phyloP scores from a whole-genome alignment of 2,888 invertebrate genomes.

The Drosophila quinaria region DNA sequence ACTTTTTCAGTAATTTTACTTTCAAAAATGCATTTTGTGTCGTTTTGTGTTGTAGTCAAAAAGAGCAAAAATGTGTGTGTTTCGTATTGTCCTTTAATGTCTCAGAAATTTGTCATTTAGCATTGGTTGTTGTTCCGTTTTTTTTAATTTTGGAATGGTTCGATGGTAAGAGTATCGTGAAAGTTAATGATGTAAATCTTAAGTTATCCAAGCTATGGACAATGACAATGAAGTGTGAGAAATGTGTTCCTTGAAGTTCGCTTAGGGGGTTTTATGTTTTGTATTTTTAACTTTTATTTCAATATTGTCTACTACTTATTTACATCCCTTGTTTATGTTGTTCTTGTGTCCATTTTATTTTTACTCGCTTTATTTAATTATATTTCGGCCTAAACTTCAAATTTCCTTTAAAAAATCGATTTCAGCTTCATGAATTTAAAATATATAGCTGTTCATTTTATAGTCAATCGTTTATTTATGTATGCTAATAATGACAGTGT shows the following conservation, averaged over 20 bases:
- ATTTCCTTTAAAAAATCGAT: slow-evolving; percentile 17
- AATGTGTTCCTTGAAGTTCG: slow-evolving; percentile 22
- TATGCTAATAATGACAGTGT: slow-evolving; percentile 52
- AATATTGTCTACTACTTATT: slow-evolving; percentile 76
- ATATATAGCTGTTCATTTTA: slow-evolving; percentile 5
- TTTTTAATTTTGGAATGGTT: slow-evolving; percentile 3
- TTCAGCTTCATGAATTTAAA: slow-evolving; percentile 30
- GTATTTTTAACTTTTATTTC: slow-evolving; percentile 39
- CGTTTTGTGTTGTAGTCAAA: slow-evolving; percentile 47
- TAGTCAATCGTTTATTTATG: slow-evolving; percentile 37
- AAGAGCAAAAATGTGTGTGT: slow-evolving; percentile 67
- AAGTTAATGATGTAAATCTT: slow-evolving; percentile 6
- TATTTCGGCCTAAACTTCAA: slow-evolving; percentile 33
- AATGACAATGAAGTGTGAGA: slow-evolving; percentile 31
- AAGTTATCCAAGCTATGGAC: slow-evolving; percentile 12
- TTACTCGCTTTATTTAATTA: slow-evolving; percentile 5
- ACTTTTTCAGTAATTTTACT: slow-evolving; percentile 23
- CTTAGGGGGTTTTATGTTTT: slow-evolving; percentile 5
- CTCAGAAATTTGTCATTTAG: slow-evolving; percentile 68
- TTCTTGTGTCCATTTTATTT: slow-evolving; percentile 64
- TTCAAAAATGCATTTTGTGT: slow-evolving; percentile 53
- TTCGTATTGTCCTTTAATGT: slow-evolving; percentile 76
- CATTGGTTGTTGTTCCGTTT: slow-evolving; percentile 39
- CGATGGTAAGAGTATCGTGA: slow-evolving; percentile 28
- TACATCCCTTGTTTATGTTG: slow-evolving; percentile 77